These are phyloP conservation scores for Eudyptes chrysolophus DNA, from an alignment of 2,113 vertebrate species.

Conservation along the genomic window DNA sequence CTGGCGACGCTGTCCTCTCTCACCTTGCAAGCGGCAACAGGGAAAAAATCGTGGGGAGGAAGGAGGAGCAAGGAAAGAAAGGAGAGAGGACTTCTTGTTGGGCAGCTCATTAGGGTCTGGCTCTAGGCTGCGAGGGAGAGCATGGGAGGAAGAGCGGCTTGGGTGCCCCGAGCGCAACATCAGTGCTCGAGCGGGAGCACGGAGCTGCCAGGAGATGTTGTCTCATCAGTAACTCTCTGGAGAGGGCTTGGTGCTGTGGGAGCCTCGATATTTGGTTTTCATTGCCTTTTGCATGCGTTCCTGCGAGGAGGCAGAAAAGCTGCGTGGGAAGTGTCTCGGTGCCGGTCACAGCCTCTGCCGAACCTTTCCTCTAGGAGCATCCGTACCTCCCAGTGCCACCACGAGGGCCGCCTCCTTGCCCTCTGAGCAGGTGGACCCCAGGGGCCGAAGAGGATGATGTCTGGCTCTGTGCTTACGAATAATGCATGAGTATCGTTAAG, in stretches of 20 bases:
- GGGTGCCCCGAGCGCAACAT: neutral
- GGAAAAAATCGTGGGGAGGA: neutral
- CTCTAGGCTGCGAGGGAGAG: neutral
- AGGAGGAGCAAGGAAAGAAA: neutral
- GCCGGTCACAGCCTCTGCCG: neutral
- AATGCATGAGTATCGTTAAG: neutral
- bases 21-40: constrained; percentile 71
- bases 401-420: neutral
- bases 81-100: neutral
- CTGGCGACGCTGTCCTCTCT: constrained; percentile 73
- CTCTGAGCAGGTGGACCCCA: neutral
- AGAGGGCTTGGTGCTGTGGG: neutral
- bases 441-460: neutral
- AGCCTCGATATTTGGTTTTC: neutral
- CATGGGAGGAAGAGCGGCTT: neutral
- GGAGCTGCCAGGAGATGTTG: neutral
- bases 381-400: neutral
- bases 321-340: neutral
- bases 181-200: rapidly evolving
- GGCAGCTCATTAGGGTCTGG: neutral
- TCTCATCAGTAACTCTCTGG: neutral
- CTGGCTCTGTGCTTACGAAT: neutral
- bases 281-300: neutral
- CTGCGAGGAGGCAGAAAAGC: neutral
- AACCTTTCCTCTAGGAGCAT: neutral